Conservation (phyloP, 2,797 vertebrate genomes). For the Euthynnus affinis region DNA sequence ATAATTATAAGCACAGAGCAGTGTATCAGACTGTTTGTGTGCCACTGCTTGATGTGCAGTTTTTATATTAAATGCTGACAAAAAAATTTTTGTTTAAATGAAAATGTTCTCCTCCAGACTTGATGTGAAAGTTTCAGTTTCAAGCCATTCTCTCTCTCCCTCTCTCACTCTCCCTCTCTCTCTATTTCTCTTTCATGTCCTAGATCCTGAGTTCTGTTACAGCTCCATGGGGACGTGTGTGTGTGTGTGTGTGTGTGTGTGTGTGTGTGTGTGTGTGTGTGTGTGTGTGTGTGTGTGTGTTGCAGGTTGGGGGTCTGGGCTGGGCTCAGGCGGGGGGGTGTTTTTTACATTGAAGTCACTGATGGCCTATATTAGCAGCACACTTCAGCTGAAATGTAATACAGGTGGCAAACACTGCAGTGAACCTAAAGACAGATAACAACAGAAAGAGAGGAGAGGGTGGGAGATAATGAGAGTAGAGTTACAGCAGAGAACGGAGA, state of each 20-base stretch:
- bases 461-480: conserved; percentile 31
- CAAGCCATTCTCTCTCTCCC: conserved; percentile 7
- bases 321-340: conserved; percentile 42
- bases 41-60: too few species aligned
- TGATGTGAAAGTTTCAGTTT: conserved; percentile 22
- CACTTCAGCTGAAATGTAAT: conserved; percentile 70
- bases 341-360: conserved; percentile 68
- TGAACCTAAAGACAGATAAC: conserved; percentile 42
- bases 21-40: background rate
- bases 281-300: conserved; percentile 20
- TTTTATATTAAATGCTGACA: background rate
- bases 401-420: conserved; percentile 31
- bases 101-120: background rate
- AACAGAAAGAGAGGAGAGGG: conserved; percentile 25
- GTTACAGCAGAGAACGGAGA: conserved; percentile 20
- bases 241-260: conserved; percentile 7
- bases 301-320: conserved; percentile 29
- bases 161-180: conserved; percentile 5
- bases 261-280: conserved; percentile 17
- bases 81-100: background rate
- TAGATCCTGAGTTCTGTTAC: conserved; percentile 81
- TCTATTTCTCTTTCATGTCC: conserved; percentile 57
- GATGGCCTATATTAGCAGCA: conserved; percentile 81
- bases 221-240: conserved; percentile 70
- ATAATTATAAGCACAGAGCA: background rate